Percentiles rank a stretch among this genome's conserved stretches.
phyloP scores from a whole-genome alignment of 2,888 invertebrate genomes.

The Cantharis nigra region DNA sequence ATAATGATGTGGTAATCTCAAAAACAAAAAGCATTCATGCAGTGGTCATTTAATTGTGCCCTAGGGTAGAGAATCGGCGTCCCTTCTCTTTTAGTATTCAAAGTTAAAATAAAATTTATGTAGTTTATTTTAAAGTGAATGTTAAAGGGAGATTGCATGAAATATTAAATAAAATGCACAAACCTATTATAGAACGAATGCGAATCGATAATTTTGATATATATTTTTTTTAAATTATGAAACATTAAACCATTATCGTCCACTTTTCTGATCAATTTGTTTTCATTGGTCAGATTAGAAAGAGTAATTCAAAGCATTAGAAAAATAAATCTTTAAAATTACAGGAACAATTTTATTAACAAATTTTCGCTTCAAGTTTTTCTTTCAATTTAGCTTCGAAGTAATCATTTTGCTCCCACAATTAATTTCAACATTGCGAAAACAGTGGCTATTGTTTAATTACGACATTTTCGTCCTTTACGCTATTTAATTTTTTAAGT shows the following conservation, averaged over 20 bases:
- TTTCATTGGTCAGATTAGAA: background rate
- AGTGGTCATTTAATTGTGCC: background rate
- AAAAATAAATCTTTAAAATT: background rate
- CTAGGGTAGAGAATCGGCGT: background rate
- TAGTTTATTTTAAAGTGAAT: background rate
- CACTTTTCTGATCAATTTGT: background rate
- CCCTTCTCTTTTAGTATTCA: background rate
- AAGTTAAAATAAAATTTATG: background rate
- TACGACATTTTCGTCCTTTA: background rate
- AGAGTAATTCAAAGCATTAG: background rate
- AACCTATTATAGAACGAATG: background rate
- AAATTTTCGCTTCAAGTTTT: background rate
- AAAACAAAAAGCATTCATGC: background rate
- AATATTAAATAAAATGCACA: background rate
- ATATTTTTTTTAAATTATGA: background rate
- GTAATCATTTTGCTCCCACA: background rate
- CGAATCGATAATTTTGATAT: background rate
- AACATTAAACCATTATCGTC: background rate
- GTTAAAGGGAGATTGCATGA: background rate
- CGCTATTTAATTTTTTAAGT: background rate
- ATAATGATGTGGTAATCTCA: background rate
- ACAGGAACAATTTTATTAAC: no score
- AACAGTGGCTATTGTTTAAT: background rate
- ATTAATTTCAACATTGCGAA: background rate
- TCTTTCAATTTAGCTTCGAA: background rate